phyloP scores from a whole-genome alignment of 2,113 vertebrate species.

The Ceyx cyanopectus region DNA sequence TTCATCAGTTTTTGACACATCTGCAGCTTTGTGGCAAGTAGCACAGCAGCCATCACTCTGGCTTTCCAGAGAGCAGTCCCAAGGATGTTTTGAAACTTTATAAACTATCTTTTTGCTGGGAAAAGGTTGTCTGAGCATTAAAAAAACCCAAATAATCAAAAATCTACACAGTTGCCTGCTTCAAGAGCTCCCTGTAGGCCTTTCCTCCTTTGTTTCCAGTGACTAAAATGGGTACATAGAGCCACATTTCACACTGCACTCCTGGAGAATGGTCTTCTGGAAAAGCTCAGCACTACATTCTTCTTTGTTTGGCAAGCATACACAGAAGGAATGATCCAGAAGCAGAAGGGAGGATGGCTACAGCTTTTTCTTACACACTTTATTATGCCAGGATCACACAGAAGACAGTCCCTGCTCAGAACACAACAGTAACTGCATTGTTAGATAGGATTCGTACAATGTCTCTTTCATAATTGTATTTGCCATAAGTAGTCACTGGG shows the following conservation, averaged over 20 bases:
- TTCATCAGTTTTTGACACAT: background rate
- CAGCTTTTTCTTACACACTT: background rate
- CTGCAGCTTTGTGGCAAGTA: background rate
- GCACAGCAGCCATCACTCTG: background rate
- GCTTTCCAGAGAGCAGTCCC: background rate
- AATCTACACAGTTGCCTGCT: background rate
- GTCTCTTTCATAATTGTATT: background rate
- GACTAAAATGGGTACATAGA: background rate
- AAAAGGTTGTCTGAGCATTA: background rate
- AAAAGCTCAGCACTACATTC: background rate
- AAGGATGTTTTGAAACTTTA: background rate
- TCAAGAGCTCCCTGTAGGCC: background rate
- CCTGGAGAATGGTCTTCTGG: background rate
- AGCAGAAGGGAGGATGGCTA: background rate
- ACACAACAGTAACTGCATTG: background rate
- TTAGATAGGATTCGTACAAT: background rate
- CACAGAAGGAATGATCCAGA: background rate
- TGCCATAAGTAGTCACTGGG: background rate
- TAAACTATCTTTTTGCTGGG: background rate
- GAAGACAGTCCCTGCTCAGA: background rate
- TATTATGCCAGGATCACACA: background rate
- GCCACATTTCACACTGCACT: background rate
- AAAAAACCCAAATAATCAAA: background rate
- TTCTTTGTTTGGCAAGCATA: background rate
- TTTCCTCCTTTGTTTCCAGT: slow-evolving; percentile 15